A percentile compares a stretch with the other conserved stretches of the same genome.
These are phyloP conservation scores for Ochropleura plecta DNA, from an alignment of 2,888 invertebrate genomes.

Conservation along the genomic window DNA sequence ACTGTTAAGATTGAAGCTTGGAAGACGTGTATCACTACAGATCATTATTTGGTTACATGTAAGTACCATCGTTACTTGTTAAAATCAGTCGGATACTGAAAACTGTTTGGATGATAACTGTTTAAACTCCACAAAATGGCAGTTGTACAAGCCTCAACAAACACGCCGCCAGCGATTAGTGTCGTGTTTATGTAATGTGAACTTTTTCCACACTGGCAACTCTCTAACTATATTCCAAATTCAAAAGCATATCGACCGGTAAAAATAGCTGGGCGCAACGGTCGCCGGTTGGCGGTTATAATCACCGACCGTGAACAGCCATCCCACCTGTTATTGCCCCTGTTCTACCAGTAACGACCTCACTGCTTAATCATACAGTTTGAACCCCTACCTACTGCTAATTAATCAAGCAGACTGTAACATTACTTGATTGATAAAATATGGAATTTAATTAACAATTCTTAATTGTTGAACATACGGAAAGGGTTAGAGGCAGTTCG, in stretches of 20 bases:
- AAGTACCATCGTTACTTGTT: not conserved
- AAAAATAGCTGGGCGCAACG: conserved; percentile 76
- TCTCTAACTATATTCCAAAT: conserved; percentile 57
- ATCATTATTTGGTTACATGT: not conserved
- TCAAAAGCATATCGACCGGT: conserved; percentile 69
- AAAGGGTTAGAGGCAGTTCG: not conserved
- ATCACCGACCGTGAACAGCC: conserved; percentile 83
- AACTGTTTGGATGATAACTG: conserved; percentile 10
- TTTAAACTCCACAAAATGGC: conserved; percentile 25
- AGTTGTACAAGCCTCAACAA: conserved; percentile 22
- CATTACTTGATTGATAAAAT: conserved; percentile 7
- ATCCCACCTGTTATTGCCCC: conserved; percentile 77
- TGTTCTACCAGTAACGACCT: conserved; percentile 52
- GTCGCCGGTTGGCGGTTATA: conserved; percentile 82
- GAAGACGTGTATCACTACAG: not conserved
- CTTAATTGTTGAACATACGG: not conserved
- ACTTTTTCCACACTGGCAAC: conserved; percentile 44
- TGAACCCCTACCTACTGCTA: conserved; percentile 19
- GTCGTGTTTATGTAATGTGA: conserved; percentile 29
- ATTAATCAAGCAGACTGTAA: conserved; percentile 44
- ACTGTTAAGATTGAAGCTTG: not conserved
- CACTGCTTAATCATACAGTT: conserved; percentile 39
- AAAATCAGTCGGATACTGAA: conserved; percentile 1
- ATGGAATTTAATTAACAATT: not conserved
- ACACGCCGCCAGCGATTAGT: conserved; percentile 26